phyloP scores from a whole-genome alignment of 1,140 invertebrate species.

The Pseudobourletiella spinata region DNA sequence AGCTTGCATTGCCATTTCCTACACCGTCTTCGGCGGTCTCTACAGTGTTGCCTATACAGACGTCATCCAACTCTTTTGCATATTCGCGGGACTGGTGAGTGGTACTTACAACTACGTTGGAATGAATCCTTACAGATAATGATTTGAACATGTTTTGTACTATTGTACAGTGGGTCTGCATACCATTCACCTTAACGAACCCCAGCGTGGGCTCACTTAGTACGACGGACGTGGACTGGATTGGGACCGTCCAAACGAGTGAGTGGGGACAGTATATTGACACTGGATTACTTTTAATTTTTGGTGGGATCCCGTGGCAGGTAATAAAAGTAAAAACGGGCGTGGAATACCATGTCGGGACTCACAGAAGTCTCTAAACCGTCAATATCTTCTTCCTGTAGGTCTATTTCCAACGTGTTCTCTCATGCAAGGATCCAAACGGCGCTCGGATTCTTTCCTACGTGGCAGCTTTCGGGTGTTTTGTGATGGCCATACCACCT shows the following conservation, averaged over 20 bases:
- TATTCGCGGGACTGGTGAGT: constrained; percentile 61
- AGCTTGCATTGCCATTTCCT: constrained; percentile 51
- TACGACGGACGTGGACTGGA: constrained; percentile 50
- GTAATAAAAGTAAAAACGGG: constrained; percentile 75
- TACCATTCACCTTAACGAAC: constrained; percentile 57
- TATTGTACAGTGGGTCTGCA: constrained; percentile 49
- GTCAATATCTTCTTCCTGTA: no score
- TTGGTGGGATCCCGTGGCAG: constrained; percentile 80
- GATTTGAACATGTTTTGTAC: not conserved
- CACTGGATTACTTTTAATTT: constrained; percentile 58
- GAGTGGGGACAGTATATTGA: constrained; percentile 59
- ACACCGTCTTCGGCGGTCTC: constrained; percentile 59
- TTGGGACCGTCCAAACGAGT: constrained; percentile 50
- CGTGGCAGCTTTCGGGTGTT: constrained; percentile 60
- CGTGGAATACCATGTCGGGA: constrained; percentile 64
- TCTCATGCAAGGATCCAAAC: constrained; percentile 60
- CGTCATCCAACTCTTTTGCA: constrained; percentile 65
- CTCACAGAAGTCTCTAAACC: constrained; percentile 62
- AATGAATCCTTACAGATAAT: not conserved
- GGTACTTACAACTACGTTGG: not conserved
- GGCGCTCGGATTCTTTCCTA: constrained; percentile 62
- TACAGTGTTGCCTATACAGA: constrained; percentile 74
- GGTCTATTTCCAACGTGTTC: constrained; percentile 72
- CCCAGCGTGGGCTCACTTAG: constrained; percentile 48
- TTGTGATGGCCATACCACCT: constrained; percentile 64